phyloP scores from a whole-genome alignment of 2,113 vertebrate species.

The Colaptes auratus region DNA sequence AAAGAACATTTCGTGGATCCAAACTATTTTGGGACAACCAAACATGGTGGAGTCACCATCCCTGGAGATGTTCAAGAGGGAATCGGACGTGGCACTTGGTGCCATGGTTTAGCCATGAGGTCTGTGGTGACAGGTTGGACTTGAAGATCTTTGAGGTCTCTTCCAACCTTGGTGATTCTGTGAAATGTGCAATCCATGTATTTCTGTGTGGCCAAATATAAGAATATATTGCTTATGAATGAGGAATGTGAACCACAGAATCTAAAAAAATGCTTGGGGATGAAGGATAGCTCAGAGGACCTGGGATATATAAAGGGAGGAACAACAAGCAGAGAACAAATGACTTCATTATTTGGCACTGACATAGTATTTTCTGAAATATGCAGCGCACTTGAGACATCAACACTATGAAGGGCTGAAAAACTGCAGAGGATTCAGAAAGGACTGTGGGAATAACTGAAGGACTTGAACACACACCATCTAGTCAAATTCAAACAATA shows the following conservation, averaged over 20 bases:
- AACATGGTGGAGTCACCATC: neutral
- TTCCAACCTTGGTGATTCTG: too few species aligned
- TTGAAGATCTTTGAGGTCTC: too few species aligned
- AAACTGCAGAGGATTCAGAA: slow-evolving; percentile 31
- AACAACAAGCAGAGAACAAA: slow-evolving; percentile 58
- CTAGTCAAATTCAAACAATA: neutral
- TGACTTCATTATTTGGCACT: slow-evolving; percentile 60
- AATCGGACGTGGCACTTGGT: too few species aligned
- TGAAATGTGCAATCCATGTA: neutral
- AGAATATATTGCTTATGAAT: neutral
- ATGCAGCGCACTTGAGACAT: slow-evolving; percentile 33
- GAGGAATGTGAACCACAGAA: slow-evolving; percentile 8
- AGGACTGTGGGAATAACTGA: neutral
- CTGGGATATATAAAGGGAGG: slow-evolving; percentile 39
- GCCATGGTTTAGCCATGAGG: too few species aligned
- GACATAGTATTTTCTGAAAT: slow-evolving; percentile 41
- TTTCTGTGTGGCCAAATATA: neutral
- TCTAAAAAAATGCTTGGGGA: neutral
- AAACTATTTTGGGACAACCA: neutral
- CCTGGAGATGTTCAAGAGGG: too few species aligned
- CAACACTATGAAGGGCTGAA: slow-evolving; percentile 20
- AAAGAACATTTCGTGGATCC: neutral
- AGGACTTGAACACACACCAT: neutral
- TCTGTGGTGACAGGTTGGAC: too few species aligned
- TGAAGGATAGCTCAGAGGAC: slow-evolving; percentile 21